phyloP scores from a whole-genome alignment of 2,113 vertebrate genomes.

The Microcebus tavaratra region DNA sequence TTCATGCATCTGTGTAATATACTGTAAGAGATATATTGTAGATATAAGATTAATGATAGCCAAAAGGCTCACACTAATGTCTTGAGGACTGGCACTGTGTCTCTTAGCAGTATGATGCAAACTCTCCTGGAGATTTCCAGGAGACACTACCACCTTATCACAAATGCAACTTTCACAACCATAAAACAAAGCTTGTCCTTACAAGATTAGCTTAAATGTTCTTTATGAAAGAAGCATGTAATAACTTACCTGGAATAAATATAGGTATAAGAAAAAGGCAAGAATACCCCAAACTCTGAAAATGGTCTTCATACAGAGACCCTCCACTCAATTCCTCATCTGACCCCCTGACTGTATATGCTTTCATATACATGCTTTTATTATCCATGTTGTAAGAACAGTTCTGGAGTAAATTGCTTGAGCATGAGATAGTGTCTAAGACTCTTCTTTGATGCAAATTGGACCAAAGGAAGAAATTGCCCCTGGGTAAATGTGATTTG shows the following conservation, averaged over 20 bases:
- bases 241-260: neutral
- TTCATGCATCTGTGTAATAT: neutral
- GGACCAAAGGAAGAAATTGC: neutral
- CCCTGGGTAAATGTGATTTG: neutral
- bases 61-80: neutral
- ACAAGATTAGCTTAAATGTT: neutral
- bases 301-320: neutral
- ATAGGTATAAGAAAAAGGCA: neutral
- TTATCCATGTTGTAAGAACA: neutral
- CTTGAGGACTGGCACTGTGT: neutral
- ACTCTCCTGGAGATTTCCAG: neutral
- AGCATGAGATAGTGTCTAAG: neutral
- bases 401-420: neutral
- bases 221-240: neutral
- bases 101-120: neutral
- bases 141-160: neutral
- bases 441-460: neutral
- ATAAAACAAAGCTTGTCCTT: neutral
- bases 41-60: neutral
- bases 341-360: neutral
- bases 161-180: neutral
- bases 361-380: too few species aligned
- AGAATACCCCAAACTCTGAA: neutral
- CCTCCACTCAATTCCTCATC: neutral
- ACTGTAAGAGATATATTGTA: neutral